Conservation (phyloP, 2,797 vertebrate genomes). For the Decapterus maruadsi region DNA sequence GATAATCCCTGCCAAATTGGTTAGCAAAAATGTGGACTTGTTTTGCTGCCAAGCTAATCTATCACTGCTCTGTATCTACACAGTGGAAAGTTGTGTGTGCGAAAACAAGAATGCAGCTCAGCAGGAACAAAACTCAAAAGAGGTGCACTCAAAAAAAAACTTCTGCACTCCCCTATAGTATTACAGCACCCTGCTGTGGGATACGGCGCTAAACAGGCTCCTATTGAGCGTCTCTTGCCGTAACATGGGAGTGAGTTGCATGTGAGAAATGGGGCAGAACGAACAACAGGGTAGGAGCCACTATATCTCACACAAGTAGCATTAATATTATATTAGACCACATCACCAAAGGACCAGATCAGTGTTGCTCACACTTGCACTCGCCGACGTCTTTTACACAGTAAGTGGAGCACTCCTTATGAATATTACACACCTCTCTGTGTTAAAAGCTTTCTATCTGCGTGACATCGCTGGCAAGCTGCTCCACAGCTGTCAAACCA, state of each 20-base stretch:
- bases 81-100: conserved; percentile 8
- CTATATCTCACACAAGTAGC: conserved; percentile 67
- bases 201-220: conserved; percentile 10
- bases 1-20: conserved; percentile 52
- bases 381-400: conserved; percentile 56
- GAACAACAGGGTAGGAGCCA: conserved; percentile 55
- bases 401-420: conserved; percentile 74
- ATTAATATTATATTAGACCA: conserved; percentile 76
- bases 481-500: conserved; percentile 68
- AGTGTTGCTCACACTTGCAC: conserved; percentile 63
- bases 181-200: conserved; percentile 33
- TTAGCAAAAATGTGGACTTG: conserved; percentile 38
- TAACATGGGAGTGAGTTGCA: conserved; percentile 22
- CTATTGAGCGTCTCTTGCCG: not conserved
- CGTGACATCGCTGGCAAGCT: conserved; percentile 59
- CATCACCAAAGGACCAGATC: conserved; percentile 72
- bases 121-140: conserved; percentile 20
- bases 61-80: conserved; percentile 35
- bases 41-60: conserved; percentile 53
- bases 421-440: conserved; percentile 78
- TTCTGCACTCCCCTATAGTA: conserved; percentile 1
- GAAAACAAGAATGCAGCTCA: conserved; percentile 19
- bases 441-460: conserved; percentile 76
- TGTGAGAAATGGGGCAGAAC: conserved; percentile 76
- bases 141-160: conserved; percentile 13